Conservation (phyloP, 1,140 invertebrate genomes). For the Macrostomum lignano region DNA sequence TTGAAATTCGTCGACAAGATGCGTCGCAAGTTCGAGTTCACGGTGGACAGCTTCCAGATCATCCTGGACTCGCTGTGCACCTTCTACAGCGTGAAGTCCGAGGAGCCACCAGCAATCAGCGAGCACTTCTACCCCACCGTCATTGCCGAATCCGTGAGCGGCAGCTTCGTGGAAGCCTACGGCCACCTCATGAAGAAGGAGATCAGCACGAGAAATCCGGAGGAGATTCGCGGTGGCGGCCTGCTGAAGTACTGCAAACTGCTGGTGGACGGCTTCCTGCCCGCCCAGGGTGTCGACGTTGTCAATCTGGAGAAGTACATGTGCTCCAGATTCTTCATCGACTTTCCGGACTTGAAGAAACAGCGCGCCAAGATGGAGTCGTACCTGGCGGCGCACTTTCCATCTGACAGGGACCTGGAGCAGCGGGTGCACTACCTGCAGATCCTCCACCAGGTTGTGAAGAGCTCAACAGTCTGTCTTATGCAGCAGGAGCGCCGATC, state of each 20-base stretch:
- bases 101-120: slow-evolving; percentile 37
- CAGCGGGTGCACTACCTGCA: no score
- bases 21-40: slow-evolving; percentile 93
- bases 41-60: slow-evolving; percentile 94
- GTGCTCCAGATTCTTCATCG: slow-evolving; percentile 99
- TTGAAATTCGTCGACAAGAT: slow-evolving; percentile 95
- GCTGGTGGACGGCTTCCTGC: slow-evolving; percentile 59
- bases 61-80: slow-evolving; percentile 68
- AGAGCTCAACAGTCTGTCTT: no score
- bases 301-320: slow-evolving; percentile 82
- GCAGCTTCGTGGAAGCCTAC: slow-evolving; percentile 74
- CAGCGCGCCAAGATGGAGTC: slow-evolving; percentile 68
- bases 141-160: slow-evolving; percentile 81
- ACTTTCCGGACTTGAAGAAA: slow-evolving; percentile 70
- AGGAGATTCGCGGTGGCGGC: slow-evolving; percentile 95
- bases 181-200: slow-evolving; percentile 72
- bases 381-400: slow-evolving; percentile 41
- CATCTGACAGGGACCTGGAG: no score
- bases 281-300: slow-evolving; percentile 55
- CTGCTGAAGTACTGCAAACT: slow-evolving; percentile 91
- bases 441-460: no score
- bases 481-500: no score
- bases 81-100: slow-evolving; percentile 42
- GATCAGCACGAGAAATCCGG: slow-evolving; percentile 69
- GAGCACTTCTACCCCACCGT: slow-evolving; percentile 88